Evolutionary conservation across 23 tunicate genomes (phyloP).

Genomic region (Styela clava): DNA sequence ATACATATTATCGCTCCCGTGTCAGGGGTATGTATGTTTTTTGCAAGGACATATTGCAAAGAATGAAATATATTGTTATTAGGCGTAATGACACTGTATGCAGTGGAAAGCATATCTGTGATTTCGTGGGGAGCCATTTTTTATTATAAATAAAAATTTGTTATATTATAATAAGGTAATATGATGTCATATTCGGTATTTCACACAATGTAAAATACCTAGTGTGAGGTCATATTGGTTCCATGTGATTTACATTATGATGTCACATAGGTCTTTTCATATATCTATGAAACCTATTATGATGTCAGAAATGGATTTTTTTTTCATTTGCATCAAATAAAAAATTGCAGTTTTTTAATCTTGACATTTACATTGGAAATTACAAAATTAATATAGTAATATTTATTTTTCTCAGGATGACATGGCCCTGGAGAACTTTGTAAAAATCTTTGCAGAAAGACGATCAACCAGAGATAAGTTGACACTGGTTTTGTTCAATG

Average conservation of each 20-base stretch:
- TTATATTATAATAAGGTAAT: not conserved
- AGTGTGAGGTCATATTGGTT: too few relatives aligned
- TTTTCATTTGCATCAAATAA: too few relatives aligned
- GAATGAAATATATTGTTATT: not conserved
- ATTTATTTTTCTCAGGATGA: constrained; percentile 7
- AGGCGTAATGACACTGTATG: not conserved
- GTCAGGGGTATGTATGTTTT: constrained; percentile 27
- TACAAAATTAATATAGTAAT: too few relatives aligned
- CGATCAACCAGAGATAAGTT: not conserved
- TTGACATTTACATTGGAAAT: too few relatives aligned
- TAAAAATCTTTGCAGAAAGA: constrained; percentile 3
- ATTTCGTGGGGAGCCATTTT: too few relatives aligned
- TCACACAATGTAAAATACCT: too few relatives aligned
- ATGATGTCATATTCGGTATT: too few relatives aligned
- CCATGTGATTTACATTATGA: too few relatives aligned
- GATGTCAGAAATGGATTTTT: too few relatives aligned
- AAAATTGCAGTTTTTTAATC: too few relatives aligned
- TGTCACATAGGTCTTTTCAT: too few relatives aligned
- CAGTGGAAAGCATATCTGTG: not conserved
- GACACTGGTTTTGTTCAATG: constrained; percentile 18
- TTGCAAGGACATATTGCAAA: not conserved
- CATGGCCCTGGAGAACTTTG: constrained; percentile 2
- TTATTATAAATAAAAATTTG: not conserved
- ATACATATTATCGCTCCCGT: constrained; percentile 39
- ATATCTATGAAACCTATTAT: too few relatives aligned